Conservation (phyloP, 2,113 vertebrate species). For the Myiozetetes cayanensis region DNA sequence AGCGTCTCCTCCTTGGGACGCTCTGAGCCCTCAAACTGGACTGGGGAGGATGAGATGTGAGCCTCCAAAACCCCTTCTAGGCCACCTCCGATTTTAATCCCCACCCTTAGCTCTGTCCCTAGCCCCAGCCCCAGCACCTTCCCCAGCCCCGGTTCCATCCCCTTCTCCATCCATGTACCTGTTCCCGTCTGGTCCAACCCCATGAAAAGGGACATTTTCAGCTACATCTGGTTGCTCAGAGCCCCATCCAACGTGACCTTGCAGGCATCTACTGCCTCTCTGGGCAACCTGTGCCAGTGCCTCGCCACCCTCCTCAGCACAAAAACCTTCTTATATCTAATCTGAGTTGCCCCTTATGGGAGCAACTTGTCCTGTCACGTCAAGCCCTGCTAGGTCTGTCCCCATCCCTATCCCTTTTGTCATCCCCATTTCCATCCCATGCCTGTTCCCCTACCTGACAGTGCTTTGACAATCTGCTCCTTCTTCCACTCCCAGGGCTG, state of each 20-base stretch:
- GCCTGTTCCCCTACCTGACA: conserved; percentile 77
- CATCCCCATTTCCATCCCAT: background rate
- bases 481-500: conserved; percentile 92
- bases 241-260: background rate
- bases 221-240: background rate
- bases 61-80: background rate
- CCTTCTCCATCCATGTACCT: background rate
- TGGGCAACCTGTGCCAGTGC: background rate
- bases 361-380: background rate
- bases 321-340: background rate
- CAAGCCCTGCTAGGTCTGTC: background rate
- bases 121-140: background rate
- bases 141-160: background rate
- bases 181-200: background rate
- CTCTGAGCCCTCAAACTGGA: conserved; percentile 89
- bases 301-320: background rate
- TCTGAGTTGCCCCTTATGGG: background rate
- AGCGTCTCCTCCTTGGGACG: conserved; percentile 76
- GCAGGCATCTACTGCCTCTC: background rate
- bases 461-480: conserved; percentile 82
- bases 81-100: background rate
- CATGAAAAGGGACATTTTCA: background rate
- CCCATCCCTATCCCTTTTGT: background rate
- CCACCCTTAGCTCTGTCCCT: background rate
- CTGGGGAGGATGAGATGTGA: conserved; percentile 62